Evolutionary conservation across 2,797 vertebrate genomes (phyloP).

Genomic region (Emys orbicularis): DNA sequence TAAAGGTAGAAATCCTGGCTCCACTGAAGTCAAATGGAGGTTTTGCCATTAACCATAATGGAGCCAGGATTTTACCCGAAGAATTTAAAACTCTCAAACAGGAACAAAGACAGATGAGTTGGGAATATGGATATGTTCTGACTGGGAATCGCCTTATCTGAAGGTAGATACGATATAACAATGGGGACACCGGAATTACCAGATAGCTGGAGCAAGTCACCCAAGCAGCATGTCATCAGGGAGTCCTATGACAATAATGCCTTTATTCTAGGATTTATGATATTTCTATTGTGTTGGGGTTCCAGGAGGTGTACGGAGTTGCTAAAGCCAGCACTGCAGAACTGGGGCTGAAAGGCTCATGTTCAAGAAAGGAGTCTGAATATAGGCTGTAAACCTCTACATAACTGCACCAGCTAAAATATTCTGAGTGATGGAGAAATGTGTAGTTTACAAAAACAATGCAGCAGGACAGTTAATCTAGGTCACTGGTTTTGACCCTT

Average conservation of each 20-base stretch:
- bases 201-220: conserved; percentile 15
- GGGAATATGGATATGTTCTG: neutral
- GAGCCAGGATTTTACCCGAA: neutral
- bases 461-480: accelerated
- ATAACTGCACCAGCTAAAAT: neutral
- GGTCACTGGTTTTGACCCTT: neutral
- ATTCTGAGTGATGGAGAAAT: neutral
- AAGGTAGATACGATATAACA: neutral
- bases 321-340: neutral
- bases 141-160: conserved; percentile 36
- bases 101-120: conserved; percentile 46
- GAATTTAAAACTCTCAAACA: conserved; percentile 30
- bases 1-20: accelerated
- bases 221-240: conserved; percentile 27
- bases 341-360: conserved; percentile 16
- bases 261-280: conserved; percentile 24
- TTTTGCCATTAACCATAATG: neutral
- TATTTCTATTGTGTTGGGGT: neutral
- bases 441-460: neutral
- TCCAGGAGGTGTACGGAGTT: conserved; percentile 3
- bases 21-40: neutral
- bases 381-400: neutral
- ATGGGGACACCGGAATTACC: conserved; percentile 40
- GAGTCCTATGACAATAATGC: neutral
- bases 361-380: conserved; percentile 31